Conservation (phyloP, 2,888 invertebrate species). For the Sesia apiformis region DNA sequence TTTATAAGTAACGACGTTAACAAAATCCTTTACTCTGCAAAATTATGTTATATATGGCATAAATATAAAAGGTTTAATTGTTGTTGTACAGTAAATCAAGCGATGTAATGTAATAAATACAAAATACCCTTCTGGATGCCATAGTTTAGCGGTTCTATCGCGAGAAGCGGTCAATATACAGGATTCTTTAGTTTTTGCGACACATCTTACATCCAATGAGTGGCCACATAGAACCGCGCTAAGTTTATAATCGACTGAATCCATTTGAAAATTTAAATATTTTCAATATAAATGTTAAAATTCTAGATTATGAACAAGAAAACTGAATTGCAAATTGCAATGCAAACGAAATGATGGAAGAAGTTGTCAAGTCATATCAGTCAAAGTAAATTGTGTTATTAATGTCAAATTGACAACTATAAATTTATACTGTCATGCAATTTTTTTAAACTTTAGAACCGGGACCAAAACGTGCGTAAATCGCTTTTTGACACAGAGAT, state of each 20-base stretch:
- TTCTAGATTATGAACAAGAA: constrained; percentile 6
- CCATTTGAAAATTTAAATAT: constrained; percentile 37
- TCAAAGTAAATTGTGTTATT: too few species aligned
- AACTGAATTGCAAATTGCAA: constrained; percentile 31
- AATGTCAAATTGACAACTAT: too few species aligned
- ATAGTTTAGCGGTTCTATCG: constrained; percentile 90
- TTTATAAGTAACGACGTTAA: constrained; percentile 78
- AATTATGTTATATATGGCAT: constrained; percentile 1
- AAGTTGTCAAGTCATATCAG: constrained; percentile 46
- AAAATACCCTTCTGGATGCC: constrained; percentile 83
- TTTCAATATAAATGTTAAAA: constrained; percentile 3
- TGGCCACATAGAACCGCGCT: constrained; percentile 87
- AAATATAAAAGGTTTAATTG: background rate
- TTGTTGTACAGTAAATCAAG: background rate
- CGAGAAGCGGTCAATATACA: constrained; percentile 90
- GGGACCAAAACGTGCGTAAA: too few species aligned
- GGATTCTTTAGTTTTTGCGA: constrained; percentile 78
- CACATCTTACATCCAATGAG: constrained; percentile 87
- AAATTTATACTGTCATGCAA: too few species aligned
- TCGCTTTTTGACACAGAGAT: too few species aligned
- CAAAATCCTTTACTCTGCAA: constrained; percentile 75
- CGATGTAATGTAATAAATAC: background rate
- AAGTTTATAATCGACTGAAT: constrained; percentile 81
- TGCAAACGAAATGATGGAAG: background rate
- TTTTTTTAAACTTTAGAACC: too few species aligned